phyloP scores from a whole-genome alignment of 1,140 invertebrate genomes.

The Lycorma delicatula region DNA sequence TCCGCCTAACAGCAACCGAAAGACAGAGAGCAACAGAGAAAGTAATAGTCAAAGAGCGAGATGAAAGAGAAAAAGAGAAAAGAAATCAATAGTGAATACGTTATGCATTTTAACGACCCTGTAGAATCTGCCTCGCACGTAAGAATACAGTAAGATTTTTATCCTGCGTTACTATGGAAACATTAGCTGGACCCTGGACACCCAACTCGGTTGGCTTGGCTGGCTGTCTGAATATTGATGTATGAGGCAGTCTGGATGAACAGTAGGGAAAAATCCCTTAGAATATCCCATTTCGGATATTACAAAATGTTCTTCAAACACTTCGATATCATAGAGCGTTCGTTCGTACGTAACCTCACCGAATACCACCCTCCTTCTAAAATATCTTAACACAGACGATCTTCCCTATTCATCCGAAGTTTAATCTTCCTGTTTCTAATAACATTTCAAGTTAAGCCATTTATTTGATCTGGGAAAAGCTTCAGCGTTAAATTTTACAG shows the following conservation, averaged over 20 bases:
- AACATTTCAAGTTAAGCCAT: no score
- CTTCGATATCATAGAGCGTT: no score
- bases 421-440: no score
- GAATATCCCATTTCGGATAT: conserved; percentile 4
- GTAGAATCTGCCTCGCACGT: background rate
- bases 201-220: no score
- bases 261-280: background rate
- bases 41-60: no score
- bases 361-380: no score
- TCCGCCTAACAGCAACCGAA: background rate
- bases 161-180: conserved; percentile 16
- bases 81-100: conserved; percentile 24
- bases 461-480: no score
- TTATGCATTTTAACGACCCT: conserved; percentile 25
- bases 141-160: conserved; percentile 16
- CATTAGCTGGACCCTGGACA: conserved; percentile 17
- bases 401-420: no score
- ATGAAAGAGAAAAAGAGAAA: background rate
- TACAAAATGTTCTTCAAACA: conserved; percentile 2
- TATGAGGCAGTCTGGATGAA: conserved; percentile 9
- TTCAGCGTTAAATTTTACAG: no score
- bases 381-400: no score
- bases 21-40: background rate
- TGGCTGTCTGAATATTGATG: conserved; percentile 21
- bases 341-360: no score